phyloP scores from a whole-genome alignment of 2,888 invertebrate species.

The Epirrhoe alternata region DNA sequence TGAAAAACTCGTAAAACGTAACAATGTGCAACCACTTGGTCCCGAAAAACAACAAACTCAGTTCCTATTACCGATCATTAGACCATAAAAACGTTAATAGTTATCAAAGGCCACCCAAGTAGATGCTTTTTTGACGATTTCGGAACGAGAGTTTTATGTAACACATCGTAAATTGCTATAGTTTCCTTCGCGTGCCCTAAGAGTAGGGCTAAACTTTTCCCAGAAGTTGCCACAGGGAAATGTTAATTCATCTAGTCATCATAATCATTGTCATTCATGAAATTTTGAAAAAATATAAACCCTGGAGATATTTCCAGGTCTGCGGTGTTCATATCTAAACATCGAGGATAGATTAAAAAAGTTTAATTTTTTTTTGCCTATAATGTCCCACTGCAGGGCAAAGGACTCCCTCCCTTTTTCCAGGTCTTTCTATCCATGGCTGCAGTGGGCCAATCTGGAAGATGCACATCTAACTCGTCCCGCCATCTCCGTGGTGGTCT shows the following conservation, averaged over 20 bases:
- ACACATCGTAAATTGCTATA: conserved; percentile 77
- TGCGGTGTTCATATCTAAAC: too few relatives aligned
- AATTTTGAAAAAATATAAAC: too few relatives aligned
- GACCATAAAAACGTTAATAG: conserved; percentile 75
- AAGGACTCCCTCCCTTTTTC: too few relatives aligned
- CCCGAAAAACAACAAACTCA: conserved; percentile 66
- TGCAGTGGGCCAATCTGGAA: too few relatives aligned
- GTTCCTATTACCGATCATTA: conserved; percentile 71
- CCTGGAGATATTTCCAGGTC: too few relatives aligned
- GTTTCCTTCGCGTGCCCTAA: conserved; percentile 64
- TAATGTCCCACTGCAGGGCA: too few relatives aligned
- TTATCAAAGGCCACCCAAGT: conserved; percentile 79
- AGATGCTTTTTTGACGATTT: conserved; percentile 59
- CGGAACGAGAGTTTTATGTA: conserved; percentile 72
- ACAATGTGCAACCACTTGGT: conserved; percentile 45
- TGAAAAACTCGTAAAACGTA: conserved; percentile 43
- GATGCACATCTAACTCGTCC: too few relatives aligned
- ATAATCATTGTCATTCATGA: background rate
- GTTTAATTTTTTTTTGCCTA: too few relatives aligned
- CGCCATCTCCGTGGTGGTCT: too few relatives aligned
- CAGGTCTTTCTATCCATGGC: too few relatives aligned
- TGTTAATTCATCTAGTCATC: background rate
- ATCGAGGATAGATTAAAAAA: too few relatives aligned
- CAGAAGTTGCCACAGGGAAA: conserved; percentile 52
- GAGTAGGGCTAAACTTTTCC: conserved; percentile 65